Percentiles rank a stretch among this genome's conserved stretches.
phyloP scores from a whole-genome alignment of 2,888 invertebrate genomes.

The Dynastes grantii region DNA sequence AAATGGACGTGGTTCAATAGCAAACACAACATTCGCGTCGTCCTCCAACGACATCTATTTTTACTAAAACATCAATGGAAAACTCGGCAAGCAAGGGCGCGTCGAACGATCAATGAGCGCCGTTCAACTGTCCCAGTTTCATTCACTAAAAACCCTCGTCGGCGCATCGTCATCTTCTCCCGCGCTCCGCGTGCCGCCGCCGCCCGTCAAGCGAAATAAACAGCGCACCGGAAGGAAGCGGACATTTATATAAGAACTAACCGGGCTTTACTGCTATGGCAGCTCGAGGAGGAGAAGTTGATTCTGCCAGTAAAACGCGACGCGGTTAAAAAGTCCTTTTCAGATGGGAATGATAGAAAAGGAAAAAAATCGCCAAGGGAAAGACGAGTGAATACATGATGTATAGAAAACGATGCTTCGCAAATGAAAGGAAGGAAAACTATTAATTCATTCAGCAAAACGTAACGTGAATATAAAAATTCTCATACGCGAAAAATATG shows the following conservation, averaged over 20 bases:
- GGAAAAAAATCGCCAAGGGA: background rate
- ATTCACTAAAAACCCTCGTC: constrained; percentile 28
- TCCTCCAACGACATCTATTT: constrained; percentile 41
- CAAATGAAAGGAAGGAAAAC: constrained; percentile 5
- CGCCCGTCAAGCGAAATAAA: constrained; percentile 15
- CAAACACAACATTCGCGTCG: constrained; percentile 10
- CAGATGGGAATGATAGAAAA: background rate
- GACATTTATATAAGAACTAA: constrained; percentile 11
- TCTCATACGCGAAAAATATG: background rate
- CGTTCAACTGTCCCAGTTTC: constrained; percentile 43
- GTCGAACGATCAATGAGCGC: constrained; percentile 41
- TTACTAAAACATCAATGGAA: constrained; percentile 44
- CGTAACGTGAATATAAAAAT: background rate
- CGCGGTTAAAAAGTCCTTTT: background rate
- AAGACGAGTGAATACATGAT: background rate
- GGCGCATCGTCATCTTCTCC: background rate
- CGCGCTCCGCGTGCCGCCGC: background rate
- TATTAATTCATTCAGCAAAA: constrained; percentile 4
- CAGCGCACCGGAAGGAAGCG: constrained; percentile 40
- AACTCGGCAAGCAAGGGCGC: constrained; percentile 37
- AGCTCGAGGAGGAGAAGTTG: constrained; percentile 6
- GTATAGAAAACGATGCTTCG: background rate
- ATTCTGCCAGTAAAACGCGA: background rate
- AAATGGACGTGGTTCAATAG: too few species aligned
- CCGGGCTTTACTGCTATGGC: background rate